Percentiles rank a stretch among this genome's conserved stretches.
phyloP scores from a whole-genome alignment of 1,140 invertebrate genomes.

The Monomorium pharaonis region DNA sequence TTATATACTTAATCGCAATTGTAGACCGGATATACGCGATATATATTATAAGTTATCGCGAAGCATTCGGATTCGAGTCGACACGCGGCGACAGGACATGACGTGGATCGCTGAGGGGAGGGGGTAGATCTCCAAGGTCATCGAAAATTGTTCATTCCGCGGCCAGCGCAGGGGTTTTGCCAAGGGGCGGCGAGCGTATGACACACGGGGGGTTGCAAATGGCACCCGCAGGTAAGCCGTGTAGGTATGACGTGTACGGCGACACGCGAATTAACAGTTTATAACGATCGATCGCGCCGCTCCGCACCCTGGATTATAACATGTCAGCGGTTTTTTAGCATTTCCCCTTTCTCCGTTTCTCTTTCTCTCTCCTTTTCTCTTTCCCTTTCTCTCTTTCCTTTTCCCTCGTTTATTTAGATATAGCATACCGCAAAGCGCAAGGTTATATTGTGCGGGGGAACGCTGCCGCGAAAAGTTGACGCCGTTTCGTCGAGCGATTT shows the following conservation, averaged over 20 bases:
- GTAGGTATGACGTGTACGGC: constrained; percentile 52
- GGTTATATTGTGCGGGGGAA: constrained; percentile 3
- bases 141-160: not conserved
- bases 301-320: constrained; percentile 41
- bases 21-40: not conserved
- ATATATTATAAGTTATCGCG: not conserved
- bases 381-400: not conserved
- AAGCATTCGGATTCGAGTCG: constrained; percentile 3
- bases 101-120: not conserved
- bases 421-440: not conserved
- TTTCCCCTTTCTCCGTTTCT: constrained; percentile 2
- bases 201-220: constrained; percentile 26
- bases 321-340: constrained; percentile 50
- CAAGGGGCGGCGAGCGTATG: not conserved
- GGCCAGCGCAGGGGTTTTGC: constrained; percentile 23
- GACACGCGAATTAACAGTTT: constrained; percentile 54
- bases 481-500: not conserved
- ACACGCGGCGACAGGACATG: not conserved
- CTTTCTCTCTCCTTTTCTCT: too few relatives aligned
- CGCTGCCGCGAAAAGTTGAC: constrained; percentile 5
- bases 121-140: not conserved
- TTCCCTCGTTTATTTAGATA: not conserved
- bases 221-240: not conserved
- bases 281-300: constrained; percentile 38
- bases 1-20: not conserved